phyloP scores from a whole-genome alignment of 2,888 invertebrate genomes.

The Petrolisthes cinctipes region DNA sequence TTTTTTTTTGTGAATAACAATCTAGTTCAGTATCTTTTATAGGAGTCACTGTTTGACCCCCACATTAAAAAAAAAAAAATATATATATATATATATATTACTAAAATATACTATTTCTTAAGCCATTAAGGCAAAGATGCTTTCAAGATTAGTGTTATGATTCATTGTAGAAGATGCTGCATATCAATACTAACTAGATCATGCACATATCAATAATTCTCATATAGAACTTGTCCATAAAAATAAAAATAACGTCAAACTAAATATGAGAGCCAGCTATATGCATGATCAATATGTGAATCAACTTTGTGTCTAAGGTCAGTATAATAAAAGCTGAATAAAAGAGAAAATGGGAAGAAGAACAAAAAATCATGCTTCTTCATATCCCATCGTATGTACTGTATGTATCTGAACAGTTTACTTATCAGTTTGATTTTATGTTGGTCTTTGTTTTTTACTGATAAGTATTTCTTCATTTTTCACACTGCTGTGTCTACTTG shows the following conservation, averaged over 20 bases:
- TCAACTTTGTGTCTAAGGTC: neutral
- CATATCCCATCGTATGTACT: neutral
- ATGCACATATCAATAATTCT: neutral
- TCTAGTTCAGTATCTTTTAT: no score
- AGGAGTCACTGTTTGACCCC: no score
- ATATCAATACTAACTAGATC: slow-evolving; percentile 20
- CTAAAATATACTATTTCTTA: no score
- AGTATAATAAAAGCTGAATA: slow-evolving; percentile 33
- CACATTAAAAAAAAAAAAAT: no score
- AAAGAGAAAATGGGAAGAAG: slow-evolving; percentile 29
- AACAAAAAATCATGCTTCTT: slow-evolving; percentile 36
- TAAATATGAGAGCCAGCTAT: neutral
- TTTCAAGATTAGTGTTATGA: slow-evolving; percentile 35
- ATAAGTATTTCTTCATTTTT: neutral
- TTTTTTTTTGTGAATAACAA: no score
- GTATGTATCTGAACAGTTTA: neutral
- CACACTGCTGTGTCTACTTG: neutral
- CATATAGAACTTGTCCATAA: neutral
- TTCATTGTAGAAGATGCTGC: slow-evolving; percentile 35
- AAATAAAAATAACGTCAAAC: neutral
- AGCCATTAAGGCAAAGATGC: slow-evolving; percentile 16
- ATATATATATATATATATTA: no score
- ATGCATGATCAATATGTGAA: no score
- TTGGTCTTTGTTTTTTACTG: neutral
- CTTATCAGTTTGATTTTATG: no score